A percentile compares a stretch with the other conserved stretches of the same genome.
phyloP scores from a whole-genome alignment of 2,113 vertebrate species.

The Pyxicephalus adspersus region DNA sequence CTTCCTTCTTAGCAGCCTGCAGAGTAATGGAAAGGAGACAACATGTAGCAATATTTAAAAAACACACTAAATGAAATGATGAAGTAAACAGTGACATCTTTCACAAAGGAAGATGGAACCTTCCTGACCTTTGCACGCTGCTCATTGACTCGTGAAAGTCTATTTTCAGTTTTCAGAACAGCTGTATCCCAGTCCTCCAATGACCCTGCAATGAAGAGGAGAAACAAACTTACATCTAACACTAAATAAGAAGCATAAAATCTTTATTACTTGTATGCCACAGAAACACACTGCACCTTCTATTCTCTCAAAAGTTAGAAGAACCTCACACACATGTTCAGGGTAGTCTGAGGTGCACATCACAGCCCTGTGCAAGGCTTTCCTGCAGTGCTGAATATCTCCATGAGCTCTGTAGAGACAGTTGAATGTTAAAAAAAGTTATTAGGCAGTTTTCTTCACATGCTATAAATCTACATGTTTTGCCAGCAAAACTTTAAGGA shows the following conservation, averaged over 20 bases:
- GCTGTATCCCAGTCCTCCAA: slow-evolving; percentile 94
- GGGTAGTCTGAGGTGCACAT: slow-evolving; percentile 96
- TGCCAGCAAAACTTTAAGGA: too few species aligned
- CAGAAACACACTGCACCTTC: slow-evolving; percentile 78
- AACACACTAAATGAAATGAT: neutral
- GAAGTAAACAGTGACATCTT: neutral
- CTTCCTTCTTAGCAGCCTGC: slow-evolving; percentile 90
- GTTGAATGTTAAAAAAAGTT: too few species aligned
- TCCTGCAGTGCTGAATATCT: slow-evolving; percentile 88
- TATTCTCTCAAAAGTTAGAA: slow-evolving; percentile 92
- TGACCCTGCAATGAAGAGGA: slow-evolving; percentile 73
- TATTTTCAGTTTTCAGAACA: slow-evolving; percentile 88
- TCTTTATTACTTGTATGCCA: neutral
- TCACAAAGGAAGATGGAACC: too few species aligned
- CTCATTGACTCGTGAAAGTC: slow-evolving; percentile 85
- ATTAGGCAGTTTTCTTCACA: too few species aligned
- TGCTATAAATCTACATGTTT: too few species aligned
- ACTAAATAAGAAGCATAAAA: neutral
- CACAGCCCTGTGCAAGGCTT: slow-evolving; percentile 92
- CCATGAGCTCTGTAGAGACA: slow-evolving; percentile 80
- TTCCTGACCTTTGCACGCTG: slow-evolving; percentile 87
- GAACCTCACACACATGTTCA: slow-evolving; percentile 93
- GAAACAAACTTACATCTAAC: neutral
- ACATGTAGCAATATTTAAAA: neutral
- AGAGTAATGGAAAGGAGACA: neutral